phyloP scores from a whole-genome alignment of 1,140 invertebrate genomes.

The Anagrus nilaparvatae region DNA sequence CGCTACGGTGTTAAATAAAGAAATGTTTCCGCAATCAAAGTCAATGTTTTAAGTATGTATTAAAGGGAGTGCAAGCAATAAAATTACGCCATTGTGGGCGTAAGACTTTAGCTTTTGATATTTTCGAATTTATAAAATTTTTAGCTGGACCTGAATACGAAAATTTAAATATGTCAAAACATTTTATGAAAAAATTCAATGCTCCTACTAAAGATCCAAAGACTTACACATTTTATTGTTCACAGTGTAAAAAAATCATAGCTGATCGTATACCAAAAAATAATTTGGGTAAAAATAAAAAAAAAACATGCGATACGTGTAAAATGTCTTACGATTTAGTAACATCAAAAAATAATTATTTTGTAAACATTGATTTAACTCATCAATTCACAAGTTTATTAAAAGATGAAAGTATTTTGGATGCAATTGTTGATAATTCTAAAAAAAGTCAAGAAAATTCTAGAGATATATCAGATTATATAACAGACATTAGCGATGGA shows the following conservation, averaged over 20 bases:
- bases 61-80: slow-evolving; percentile 15
- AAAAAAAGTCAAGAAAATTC: neutral
- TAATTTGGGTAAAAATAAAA: slow-evolving; percentile 6
- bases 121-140: slow-evolving; percentile 13
- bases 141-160: slow-evolving; percentile 17
- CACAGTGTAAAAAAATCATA: slow-evolving; percentile 7
- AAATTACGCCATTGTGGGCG: slow-evolving; percentile 12
- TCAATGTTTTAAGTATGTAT: slow-evolving; percentile 12
- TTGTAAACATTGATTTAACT: slow-evolving; percentile 15
- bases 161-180: slow-evolving; percentile 14
- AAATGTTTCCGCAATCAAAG: slow-evolving; percentile 17
- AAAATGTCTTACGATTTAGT: slow-evolving; percentile 11
- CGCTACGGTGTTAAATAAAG: slow-evolving; percentile 1
- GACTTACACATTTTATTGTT: slow-evolving; percentile 16
- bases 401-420: slow-evolving; percentile 4
- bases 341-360: slow-evolving; percentile 10
- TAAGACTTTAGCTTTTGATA: slow-evolving; percentile 10
- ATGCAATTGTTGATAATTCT: slow-evolving; percentile 10
- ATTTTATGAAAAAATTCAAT: slow-evolving; percentile 13
- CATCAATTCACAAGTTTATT: slow-evolving; percentile 15
- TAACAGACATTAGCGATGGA: slow-evolving; percentile 13
- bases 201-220: slow-evolving; percentile 9
- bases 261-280: slow-evolving; percentile 8
- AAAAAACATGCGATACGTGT: slow-evolving; percentile 7
- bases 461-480: slow-evolving; percentile 6